phyloP scores from a whole-genome alignment of 2,113 vertebrate genomes.

The Lota lota region DNA sequence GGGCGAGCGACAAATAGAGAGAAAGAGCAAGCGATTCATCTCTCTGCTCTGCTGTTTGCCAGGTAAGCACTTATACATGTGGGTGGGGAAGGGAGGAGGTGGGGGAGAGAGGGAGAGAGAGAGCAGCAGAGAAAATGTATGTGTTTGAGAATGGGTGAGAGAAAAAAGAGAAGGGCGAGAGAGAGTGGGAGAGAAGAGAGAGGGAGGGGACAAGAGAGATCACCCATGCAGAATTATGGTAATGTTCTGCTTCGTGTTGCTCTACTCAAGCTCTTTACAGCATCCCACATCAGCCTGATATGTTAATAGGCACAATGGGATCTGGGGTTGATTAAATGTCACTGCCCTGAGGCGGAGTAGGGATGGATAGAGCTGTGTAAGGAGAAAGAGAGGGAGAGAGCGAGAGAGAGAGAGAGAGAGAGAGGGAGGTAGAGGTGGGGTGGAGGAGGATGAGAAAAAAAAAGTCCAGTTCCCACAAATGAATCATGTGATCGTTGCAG shows the following conservation, averaged over 20 bases:
- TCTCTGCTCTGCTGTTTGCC: conserved; percentile 47
- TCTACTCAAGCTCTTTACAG: conserved; percentile 61
- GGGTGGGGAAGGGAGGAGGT: conserved; percentile 28
- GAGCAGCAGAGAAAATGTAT: conserved; percentile 7
- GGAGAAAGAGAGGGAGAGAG: conserved; percentile 16
- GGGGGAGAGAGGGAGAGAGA: neutral
- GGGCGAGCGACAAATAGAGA: neutral
- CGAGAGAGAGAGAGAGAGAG: neutral
- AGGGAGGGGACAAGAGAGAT: conserved; percentile 53
- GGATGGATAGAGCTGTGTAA: conserved; percentile 37
- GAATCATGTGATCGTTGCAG: too few relatives aligned
- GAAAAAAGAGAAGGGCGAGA: neutral
- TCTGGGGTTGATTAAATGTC: conserved; percentile 76
- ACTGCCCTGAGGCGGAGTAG: conserved; percentile 64
- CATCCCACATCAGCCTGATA: conserved; percentile 57
- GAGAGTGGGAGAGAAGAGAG: conserved; percentile 33
- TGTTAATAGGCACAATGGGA: conserved; percentile 71
- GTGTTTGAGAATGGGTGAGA: conserved; percentile 40
- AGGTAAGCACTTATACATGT: conserved; percentile 60
- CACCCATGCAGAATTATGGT: conserved; percentile 66
- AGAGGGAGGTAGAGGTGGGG: too few relatives aligned
- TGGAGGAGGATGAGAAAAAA: too few relatives aligned
- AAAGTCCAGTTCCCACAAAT: too few relatives aligned
- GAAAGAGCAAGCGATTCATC: conserved; percentile 16
- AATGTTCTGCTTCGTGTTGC: conserved; percentile 57